A percentile compares a stretch with the other conserved stretches of the same genome.
phyloP scores from a whole-genome alignment of 2,797 vertebrate species.

The Sparidentex hasta region DNA sequence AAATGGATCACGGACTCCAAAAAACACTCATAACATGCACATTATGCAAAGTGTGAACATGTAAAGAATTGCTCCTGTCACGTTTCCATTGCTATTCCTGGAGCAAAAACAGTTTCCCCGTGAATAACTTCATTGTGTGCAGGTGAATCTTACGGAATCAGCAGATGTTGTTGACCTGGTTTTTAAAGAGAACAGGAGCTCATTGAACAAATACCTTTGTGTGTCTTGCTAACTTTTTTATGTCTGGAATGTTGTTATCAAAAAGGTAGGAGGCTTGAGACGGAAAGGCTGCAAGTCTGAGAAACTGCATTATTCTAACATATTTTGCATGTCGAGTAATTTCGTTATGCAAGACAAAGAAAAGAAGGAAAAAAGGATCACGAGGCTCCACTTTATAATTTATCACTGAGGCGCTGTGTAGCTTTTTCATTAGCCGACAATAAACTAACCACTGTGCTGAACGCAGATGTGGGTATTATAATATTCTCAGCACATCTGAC shows the following conservation, averaged over 20 bases:
- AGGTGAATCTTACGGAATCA: constrained; percentile 19
- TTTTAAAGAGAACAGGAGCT: neutral
- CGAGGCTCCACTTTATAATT: neutral
- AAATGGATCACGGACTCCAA: constrained; percentile 21
- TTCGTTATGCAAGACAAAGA: neutral
- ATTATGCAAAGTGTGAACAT: constrained; percentile 21
- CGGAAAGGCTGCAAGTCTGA: neutral
- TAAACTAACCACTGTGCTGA: neutral
- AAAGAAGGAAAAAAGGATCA: neutral
- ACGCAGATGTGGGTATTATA: neutral
- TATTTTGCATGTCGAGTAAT: too few species aligned
- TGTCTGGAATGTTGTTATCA: neutral
- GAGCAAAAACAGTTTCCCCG: constrained; percentile 1
- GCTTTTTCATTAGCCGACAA: constrained; percentile 14
- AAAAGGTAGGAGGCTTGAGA: neutral
- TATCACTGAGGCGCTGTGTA: constrained; percentile 15
- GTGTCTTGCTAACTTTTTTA: neutral
- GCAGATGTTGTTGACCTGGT: constrained; percentile 15
- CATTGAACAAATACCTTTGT: neutral
- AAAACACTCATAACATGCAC: constrained; percentile 28
- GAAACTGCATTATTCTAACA: neutral
- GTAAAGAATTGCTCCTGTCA: constrained; percentile 14
- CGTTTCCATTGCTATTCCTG: constrained; percentile 9
- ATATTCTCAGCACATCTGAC: neutral
- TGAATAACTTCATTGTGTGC: constrained; percentile 30